Percentiles rank a stretch among this genome's conserved stretches.
phyloP scores from a whole-genome alignment of 2,797 vertebrate genomes.

The Cossypha heuglini region DNA sequence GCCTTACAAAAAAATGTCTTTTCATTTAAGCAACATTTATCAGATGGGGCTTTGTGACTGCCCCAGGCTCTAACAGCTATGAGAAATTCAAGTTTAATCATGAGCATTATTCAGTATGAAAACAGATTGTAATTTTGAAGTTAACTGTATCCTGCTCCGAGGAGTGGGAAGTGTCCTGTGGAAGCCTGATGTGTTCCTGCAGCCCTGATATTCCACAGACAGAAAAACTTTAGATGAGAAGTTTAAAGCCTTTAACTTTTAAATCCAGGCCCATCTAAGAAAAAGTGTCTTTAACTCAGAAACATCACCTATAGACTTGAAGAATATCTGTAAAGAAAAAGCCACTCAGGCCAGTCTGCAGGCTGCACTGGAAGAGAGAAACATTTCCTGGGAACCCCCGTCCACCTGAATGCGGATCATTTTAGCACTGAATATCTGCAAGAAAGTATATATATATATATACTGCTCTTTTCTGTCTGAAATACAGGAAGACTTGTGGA shows the following conservation, averaged over 20 bases:
- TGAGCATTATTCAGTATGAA: neutral
- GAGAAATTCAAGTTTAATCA: constrained; percentile 21
- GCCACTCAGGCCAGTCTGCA: neutral
- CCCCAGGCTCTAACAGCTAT: neutral
- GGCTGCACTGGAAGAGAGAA: neutral
- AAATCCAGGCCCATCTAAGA: neutral
- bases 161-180: neutral
- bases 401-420: neutral
- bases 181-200: neutral
- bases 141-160: neutral
- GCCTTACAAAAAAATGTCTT: neutral
- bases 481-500: neutral
- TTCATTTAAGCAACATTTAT: constrained; percentile 35
- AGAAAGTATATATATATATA: neutral
- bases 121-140: constrained; percentile 14
- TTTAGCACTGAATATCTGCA: neutral
- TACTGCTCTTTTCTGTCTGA: neutral
- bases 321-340: neutral
- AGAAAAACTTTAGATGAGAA: neutral
- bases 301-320: neutral
- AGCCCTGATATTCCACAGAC: neutral
- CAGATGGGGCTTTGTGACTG: neutral
- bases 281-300: neutral
- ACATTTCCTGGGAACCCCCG: neutral
- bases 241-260: neutral